phyloP scores from a whole-genome alignment of 2,113 vertebrate species.

The Sceloporus tristichus region DNA sequence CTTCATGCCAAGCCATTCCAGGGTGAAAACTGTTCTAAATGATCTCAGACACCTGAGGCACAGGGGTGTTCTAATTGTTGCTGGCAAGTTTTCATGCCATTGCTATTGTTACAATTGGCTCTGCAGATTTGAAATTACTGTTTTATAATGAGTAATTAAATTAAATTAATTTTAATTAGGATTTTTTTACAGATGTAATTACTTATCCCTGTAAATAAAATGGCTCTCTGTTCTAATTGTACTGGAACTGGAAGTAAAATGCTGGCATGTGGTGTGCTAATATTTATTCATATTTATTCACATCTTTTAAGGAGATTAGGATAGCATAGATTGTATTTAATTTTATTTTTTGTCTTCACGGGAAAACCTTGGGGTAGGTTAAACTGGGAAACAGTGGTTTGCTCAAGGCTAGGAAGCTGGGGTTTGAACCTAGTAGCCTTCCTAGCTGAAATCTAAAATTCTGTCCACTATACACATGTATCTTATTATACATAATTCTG shows the following conservation, averaged over 20 bases:
- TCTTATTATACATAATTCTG: too few relatives aligned
- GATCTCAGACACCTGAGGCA: constrained; percentile 28
- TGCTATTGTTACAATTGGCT: neutral
- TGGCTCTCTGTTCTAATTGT: neutral
- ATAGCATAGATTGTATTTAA: neutral
- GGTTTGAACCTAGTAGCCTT: neutral
- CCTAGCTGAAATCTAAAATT: neutral
- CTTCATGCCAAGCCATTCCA: neutral
- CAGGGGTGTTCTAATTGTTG: constrained; percentile 4
- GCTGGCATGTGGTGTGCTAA: neutral
- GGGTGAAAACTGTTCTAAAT: constrained; percentile 10
- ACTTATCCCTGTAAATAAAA: constrained; percentile 15
- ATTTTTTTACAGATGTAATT: constrained; percentile 9
- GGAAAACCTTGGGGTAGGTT: neutral
- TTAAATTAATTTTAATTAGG: constrained; percentile 5
- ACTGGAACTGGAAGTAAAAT: neutral
- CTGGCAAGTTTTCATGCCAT: constrained; percentile 27
- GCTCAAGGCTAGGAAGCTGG: neutral
- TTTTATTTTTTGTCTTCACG: neutral
- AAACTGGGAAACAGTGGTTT: neutral
- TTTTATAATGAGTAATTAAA: constrained; percentile 15
- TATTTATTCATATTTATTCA: neutral
- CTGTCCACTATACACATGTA: neutral
- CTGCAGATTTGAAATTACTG: constrained; percentile 4
- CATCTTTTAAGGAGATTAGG: neutral